Evolutionary conservation across 2,797 vertebrate genomes (phyloP), one percentile per base, ranked within the genome.

Genomic region (Hypotaenidia philippensis): DNA sequence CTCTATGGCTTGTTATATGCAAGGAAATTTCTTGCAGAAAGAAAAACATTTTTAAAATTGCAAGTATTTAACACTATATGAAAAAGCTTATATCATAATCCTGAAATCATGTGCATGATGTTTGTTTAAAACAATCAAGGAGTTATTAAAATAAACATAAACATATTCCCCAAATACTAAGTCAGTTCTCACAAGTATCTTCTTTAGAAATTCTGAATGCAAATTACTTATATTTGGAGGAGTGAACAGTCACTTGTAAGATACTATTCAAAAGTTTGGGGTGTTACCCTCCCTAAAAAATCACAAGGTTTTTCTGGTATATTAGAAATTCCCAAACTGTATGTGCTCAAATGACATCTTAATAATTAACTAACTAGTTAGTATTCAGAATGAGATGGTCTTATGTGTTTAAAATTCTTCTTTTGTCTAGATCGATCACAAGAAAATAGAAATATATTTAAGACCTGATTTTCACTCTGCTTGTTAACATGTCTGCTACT

Each of bases 341-440:
- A 57, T 81, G 77, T 89, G 93, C 86, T 95, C 81, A 91, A 94
- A 96, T 96, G 78, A 87, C 52, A 84, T 92, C 60, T 90, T 89
- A 89, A 87, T 94, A 96, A 93, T 95, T 94, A 96, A 95, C 59
- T 84, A 92, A 65, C 60, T 94, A 68, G 45, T 92, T 88, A 83
- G 5, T 93, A 87, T 89, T 94, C 77, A 92, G 90, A 94, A 93
- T 87, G 78, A 89, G 85, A 82, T 94, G 70, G 23, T 38, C 61
- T 90, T 71, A 29, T 72, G 83, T 92, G 63, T 87, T 97, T 71
- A 61, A 75, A 66, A 93, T 87, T 96, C 60, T 89, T 95, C 86
- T 94, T 92, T 81, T 87, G 32, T 84, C 84, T 90, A 23, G 32
- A 74, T 97, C 96, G 52, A 96, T 92, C 89, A 64, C 90, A 95